These are phyloP conservation scores for Phodopus roborovskii DNA, from an alignment of 2,113 vertebrate genomes.

Conservation along the genomic window DNA sequence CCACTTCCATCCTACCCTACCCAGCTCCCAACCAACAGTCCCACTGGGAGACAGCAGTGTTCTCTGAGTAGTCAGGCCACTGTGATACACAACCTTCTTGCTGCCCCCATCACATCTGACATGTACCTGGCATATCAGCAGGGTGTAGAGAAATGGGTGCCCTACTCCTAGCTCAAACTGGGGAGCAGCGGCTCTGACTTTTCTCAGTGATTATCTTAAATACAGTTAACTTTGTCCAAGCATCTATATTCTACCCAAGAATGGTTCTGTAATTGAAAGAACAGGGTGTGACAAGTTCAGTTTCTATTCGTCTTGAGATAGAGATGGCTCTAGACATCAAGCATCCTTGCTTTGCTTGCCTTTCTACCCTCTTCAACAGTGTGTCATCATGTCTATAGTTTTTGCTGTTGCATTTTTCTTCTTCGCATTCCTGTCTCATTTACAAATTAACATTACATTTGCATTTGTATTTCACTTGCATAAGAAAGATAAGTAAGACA, in stretches of 20 bases:
- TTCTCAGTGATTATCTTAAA: not conserved
- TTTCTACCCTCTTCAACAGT: not conserved
- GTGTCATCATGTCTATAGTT: not conserved
- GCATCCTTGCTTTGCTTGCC: not conserved
- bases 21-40: not conserved
- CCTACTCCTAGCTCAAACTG: not conserved
- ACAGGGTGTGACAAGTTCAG: not conserved
- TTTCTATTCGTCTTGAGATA: not conserved
- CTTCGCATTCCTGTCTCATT: not conserved
- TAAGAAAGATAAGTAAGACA: slow-evolving; percentile 2
- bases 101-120: not conserved
- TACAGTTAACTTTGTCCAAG: not conserved
- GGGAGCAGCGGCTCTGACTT: not conserved
- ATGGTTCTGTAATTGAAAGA: not conserved
- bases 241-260: not conserved
- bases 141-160: not conserved
- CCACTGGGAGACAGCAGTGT: not conserved
- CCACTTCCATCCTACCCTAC: not conserved
- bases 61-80: not conserved
- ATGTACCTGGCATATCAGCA: not conserved
- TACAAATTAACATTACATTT: slow-evolving; percentile 1
- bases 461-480: not conserved
- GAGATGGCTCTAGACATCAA: not conserved
- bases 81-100: not conserved
- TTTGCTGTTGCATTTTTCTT: not conserved